phyloP scores from a whole-genome alignment of 1,140 invertebrate genomes.

The Drosophila sproati region DNA sequence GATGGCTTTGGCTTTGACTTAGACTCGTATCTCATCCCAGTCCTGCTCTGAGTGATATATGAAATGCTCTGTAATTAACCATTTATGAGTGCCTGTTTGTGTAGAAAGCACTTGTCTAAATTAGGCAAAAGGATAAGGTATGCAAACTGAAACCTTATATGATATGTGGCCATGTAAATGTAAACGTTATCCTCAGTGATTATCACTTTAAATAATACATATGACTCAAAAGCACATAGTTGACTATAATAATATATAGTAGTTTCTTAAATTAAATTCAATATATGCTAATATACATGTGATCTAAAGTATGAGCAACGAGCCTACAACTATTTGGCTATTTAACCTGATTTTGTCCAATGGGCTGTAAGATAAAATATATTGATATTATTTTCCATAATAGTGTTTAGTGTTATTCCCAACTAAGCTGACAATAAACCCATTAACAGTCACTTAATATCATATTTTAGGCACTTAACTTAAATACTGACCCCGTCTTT shows the following conservation, averaged over 20 bases:
- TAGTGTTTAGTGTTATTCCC: background rate
- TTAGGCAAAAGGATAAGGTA: background rate
- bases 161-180: background rate
- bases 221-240: background rate
- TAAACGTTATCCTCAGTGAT: background rate
- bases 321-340: too few species aligned
- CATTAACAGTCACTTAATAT: conserved; percentile 45
- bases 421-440: conserved; percentile 29
- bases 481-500: conserved; percentile 10
- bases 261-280: too few species aligned
- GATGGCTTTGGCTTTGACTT: conserved; percentile 57
- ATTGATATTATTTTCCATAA: too few species aligned
- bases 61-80: conserved; percentile 79
- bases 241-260: too few species aligned
- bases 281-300: too few species aligned
- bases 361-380: too few species aligned
- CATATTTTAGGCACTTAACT: conserved; percentile 21
- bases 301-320: too few species aligned
- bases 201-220: background rate
- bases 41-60: conserved; percentile 75
- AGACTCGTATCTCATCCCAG: conserved; percentile 25
- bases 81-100: conserved; percentile 62
- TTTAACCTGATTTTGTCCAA: too few species aligned
- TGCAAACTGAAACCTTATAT: background rate
- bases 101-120: conserved; percentile 16